Evolutionary conservation across 1,140 invertebrate genomes (phyloP).

Genomic region (Muscidifurax raptorellus): DNA sequence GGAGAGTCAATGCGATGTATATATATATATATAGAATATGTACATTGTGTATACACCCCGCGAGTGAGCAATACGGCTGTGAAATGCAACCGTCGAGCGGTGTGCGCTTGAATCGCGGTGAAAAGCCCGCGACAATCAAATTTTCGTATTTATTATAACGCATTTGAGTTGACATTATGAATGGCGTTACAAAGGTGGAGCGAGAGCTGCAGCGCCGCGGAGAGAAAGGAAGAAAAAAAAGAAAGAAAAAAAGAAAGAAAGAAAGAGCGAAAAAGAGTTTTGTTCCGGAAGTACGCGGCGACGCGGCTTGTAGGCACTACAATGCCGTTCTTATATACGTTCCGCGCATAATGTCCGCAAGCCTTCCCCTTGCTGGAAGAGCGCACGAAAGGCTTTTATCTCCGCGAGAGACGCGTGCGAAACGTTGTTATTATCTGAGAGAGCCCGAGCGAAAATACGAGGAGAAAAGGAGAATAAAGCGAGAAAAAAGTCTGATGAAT

Average conservation of each 20-base stretch:
- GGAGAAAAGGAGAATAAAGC: conserved; percentile 55
- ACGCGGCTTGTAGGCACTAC: not conserved
- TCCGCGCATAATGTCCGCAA: conserved; percentile 27
- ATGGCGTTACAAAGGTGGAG: not conserved
- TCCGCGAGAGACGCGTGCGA: not conserved
- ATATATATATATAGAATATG: no score
- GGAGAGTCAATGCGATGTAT: no score
- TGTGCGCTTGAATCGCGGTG: not conserved
- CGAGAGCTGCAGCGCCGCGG: not conserved
- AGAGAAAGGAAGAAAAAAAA: conserved; percentile 44
- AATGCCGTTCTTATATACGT: conserved; percentile 44
- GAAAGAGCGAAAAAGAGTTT: conserved; percentile 20
- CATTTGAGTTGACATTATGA: not conserved
- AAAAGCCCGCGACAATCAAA: not conserved
- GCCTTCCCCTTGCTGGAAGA: not conserved
- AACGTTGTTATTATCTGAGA: conserved; percentile 31
- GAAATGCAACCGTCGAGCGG: no score
- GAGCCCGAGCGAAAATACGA: conserved; percentile 49
- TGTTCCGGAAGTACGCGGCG: conserved; percentile 5
- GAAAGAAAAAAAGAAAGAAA: conserved; percentile 55
- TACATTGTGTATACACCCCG: no score
- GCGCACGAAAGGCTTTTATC: conserved; percentile 41
- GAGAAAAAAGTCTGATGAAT: not conserved
- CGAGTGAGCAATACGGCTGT: no score
- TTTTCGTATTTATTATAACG: not conserved